These are phyloP conservation scores for Pycnomerus fuliginosus DNA, from an alignment of 2,888 invertebrate species.

Conservation along the genomic window DNA sequence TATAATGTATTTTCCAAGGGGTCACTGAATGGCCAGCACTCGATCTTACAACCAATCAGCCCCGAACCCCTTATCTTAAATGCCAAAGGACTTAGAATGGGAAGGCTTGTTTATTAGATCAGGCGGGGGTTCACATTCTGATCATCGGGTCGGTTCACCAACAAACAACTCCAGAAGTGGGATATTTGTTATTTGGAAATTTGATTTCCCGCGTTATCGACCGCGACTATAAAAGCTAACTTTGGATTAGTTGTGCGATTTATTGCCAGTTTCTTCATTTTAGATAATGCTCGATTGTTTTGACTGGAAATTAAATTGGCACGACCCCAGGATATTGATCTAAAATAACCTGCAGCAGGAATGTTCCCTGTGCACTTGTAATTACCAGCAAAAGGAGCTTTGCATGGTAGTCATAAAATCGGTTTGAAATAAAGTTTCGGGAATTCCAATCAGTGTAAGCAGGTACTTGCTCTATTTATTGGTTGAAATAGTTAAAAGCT, in stretches of 20 bases:
- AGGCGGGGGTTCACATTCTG: conserved; percentile 38
- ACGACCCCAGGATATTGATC: too few relatives aligned
- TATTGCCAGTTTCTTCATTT: conserved; percentile 28
- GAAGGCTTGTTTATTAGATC: conserved; percentile 1
- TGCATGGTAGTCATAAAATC: too few relatives aligned
- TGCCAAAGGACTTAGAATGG: conserved; percentile 34
- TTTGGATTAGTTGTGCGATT: conserved; percentile 36
- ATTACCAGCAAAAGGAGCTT: too few relatives aligned
- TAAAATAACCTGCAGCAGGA: conserved; percentile 35
- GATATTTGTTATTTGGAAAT: conserved; percentile 50
- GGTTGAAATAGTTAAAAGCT: too few relatives aligned
- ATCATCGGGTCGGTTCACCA: conserved; percentile 37
- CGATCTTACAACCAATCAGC: conserved; percentile 46
- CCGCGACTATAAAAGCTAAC: conserved; percentile 35
- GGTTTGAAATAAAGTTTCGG: too few relatives aligned
- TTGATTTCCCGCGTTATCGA: conserved; percentile 42
- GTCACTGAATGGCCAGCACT: conserved; percentile 47
- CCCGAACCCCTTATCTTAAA: conserved; percentile 42
- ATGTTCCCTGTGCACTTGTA: too few relatives aligned
- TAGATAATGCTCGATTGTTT: conserved; percentile 23
- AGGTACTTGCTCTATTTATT: too few relatives aligned
- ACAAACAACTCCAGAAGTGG: conserved; percentile 49
- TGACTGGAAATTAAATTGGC: conserved; percentile 6
- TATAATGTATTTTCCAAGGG: conserved; percentile 45
- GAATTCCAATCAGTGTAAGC: too few relatives aligned